Conservation (phyloP, 1,140 invertebrate genomes). For the Philopotamus ludificatus region DNA sequence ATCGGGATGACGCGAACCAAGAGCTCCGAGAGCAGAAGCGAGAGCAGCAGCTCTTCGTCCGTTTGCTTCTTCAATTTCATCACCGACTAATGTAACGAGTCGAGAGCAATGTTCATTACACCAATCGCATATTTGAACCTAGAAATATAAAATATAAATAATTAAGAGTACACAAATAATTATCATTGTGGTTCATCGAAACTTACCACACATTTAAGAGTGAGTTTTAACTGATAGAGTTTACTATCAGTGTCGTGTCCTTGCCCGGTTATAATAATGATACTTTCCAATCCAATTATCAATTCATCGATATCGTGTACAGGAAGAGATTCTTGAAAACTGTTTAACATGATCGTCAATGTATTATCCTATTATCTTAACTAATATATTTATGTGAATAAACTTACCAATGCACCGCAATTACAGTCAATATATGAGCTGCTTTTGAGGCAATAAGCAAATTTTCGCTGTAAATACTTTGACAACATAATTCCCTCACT, state of each 20-base stretch:
- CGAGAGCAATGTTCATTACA: slow-evolving; percentile 33
- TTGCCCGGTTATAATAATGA: slow-evolving; percentile 64
- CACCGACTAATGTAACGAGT: slow-evolving; percentile 44
- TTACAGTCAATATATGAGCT: slow-evolving; percentile 48
- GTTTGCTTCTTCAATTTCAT: slow-evolving; percentile 42
- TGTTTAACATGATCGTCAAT: slow-evolving; percentile 43
- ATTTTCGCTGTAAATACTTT: slow-evolving; percentile 46
- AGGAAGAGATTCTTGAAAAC: slow-evolving; percentile 66
- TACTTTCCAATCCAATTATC: slow-evolving; percentile 66
- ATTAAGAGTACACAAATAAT: neutral
- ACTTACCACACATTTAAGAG: slow-evolving; percentile 69
- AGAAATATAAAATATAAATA: neutral
- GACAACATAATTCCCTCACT: slow-evolving; percentile 48
- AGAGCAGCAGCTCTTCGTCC: slow-evolving; percentile 50
- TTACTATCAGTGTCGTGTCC: slow-evolving; percentile 53
- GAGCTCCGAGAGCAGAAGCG: slow-evolving; percentile 72
- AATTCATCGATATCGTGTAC: slow-evolving; percentile 63
- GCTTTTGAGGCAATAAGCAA: slow-evolving; percentile 49
- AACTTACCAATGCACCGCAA: slow-evolving; percentile 50
- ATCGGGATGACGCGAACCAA: slow-evolving; percentile 65
- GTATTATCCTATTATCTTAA: slow-evolving; percentile 5
- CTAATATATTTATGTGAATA: slow-evolving; percentile 8
- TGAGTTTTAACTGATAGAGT: slow-evolving; percentile 61
- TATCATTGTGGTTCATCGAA: slow-evolving; percentile 4
- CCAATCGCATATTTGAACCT: slow-evolving; percentile 39